Conservation (phyloP, 2,888 invertebrate species). For the Scaptomyza polygonia region DNA sequence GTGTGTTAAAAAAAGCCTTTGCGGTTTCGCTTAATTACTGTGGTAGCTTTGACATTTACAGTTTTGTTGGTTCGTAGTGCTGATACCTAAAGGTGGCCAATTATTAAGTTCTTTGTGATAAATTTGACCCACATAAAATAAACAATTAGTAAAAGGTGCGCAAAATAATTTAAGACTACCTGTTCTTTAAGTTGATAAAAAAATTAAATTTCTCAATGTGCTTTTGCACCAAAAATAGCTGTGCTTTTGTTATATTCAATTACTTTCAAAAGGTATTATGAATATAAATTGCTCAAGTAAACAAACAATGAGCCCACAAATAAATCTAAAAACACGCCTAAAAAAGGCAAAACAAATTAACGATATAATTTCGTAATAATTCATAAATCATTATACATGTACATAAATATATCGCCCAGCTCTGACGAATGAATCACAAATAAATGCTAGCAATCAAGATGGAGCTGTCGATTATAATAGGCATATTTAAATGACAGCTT, state of each 20-base stretch:
- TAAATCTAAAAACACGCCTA: conserved; percentile 21
- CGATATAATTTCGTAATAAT: conserved; percentile 14
- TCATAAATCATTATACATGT: neutral
- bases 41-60: conserved; percentile 9
- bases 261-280: conserved; percentile 34
- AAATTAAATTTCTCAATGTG: too few relatives aligned
- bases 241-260: conserved; percentile 18
- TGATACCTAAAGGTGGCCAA: conserved; percentile 9
- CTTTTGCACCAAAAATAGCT: conserved; percentile 1
- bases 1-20: conserved; percentile 26
- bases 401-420: conserved; percentile 13
- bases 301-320: conserved; percentile 26
- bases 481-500: conserved; percentile 35
- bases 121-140: neutral
- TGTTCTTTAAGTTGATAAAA: too few relatives aligned
- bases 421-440: conserved; percentile 44
- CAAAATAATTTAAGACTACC: too few relatives aligned
- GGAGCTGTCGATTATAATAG: conserved; percentile 30
- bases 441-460: conserved; percentile 40
- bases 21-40: conserved; percentile 37
- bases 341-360: conserved; percentile 23
- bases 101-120: neutral
- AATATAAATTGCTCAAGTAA: conserved; percentile 20
- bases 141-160: too few relatives aligned
- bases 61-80: conserved; percentile 3